Evolutionary conservation across 2,113 vertebrate species (phyloP), one percentile per base, ranked within the genome.

Genomic region (Hypocryptadius cinnamomeus): DNA sequence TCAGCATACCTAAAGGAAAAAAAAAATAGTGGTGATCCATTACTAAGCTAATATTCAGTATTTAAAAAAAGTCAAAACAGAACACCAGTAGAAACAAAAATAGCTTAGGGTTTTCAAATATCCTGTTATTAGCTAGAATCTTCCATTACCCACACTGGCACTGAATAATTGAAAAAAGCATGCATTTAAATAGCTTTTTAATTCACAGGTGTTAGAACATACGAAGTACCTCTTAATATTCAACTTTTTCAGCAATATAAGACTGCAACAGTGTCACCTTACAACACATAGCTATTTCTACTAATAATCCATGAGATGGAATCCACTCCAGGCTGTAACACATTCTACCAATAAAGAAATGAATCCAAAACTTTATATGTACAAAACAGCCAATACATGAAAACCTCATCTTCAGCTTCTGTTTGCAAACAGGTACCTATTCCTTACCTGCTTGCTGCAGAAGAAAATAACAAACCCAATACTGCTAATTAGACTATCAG

Each of bases 111-210:
- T 45, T 92, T 93, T 66, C 65, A 79, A 57, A 64, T 79, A 68
- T 6, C 42, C 73, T 42, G 20, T 1, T 63, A 71, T 66, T 79
- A 90, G 4, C 42, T 45, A 54, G 56, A 42, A 40, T 45, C 28
- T 74, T 88, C 72, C 39, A 53, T 54, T 71, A 69, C 60, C 57
- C 63, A 65, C 24, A 45, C 40, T 68, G 35, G 51, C 37, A 90
- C 68, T 74, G 85, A 86, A 69, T 85, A 94, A 96, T 44, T 87
- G 74, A 54, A 78, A 72, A 73, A 86, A 87, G 31, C 66, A 79
- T 79, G 80, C 92, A 95, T 95, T 96, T 93, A 94, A 96, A 93
- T 90, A 91, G 74, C 56, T 95, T 89, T 77, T 93, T 88, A 95
- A 86, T 83, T 90, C 86, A 77, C 74, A 91, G 64, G 37, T 87